Percentiles rank a stretch among this genome's conserved stretches.
Conservation (phyloP, 2,113 vertebrate species). For the Brachyhypopomus gauderio region DNA sequence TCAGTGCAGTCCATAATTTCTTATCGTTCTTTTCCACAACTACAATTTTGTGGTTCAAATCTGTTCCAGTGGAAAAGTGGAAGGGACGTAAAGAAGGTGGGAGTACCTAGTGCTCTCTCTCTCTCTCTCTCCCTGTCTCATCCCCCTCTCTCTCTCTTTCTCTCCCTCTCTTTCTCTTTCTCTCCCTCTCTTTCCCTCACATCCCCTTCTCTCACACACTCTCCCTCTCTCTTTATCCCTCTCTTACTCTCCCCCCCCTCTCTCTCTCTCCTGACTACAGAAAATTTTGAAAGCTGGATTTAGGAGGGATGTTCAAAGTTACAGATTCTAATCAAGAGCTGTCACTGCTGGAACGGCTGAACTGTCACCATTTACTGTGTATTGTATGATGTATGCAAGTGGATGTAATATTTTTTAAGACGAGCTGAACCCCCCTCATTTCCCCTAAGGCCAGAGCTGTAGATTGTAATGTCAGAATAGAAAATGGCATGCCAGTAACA, state of each 20-base stretch:
- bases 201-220: no score
- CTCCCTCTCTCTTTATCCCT: no score
- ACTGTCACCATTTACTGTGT: slow-evolving; percentile 16
- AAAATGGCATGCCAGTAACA: slow-evolving; percentile 19
- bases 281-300: slow-evolving; percentile 31
- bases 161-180: no score
- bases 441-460: background rate
- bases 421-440: background rate
- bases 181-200: no score
- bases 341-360: background rate
- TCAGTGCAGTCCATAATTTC: background rate
- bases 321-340: slow-evolving; percentile 15
- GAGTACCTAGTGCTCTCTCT: no score
- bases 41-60: no score
- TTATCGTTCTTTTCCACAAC: background rate
- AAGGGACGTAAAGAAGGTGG: no score
- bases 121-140: no score
- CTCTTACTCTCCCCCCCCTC: no score
- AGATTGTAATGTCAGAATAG: background rate
- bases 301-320: slow-evolving; percentile 25
- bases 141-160: no score
- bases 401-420: slow-evolving; percentile 20
- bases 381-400: slow-evolving; percentile 7
- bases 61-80: no score
- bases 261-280: background rate